Evolutionary conservation across 1,140 invertebrate genomes (phyloP).

Genomic region (Drosophila sturtevanti): DNA sequence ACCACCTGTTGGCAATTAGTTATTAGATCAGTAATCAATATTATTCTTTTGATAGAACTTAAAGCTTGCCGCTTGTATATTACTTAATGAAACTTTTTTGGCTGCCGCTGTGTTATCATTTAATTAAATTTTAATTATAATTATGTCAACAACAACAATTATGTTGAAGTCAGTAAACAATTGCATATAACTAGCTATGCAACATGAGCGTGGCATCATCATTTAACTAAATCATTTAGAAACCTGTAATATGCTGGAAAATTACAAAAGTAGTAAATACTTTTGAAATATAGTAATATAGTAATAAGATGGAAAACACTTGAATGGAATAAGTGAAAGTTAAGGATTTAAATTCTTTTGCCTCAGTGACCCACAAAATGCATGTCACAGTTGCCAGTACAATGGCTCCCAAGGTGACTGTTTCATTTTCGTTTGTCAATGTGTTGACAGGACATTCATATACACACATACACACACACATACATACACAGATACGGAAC

Average conservation of each 20-base stretch:
- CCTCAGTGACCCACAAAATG: constrained; percentile 67
- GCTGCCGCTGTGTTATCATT: constrained; percentile 72
- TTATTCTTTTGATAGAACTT: neutral
- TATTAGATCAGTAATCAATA: constrained; percentile 23
- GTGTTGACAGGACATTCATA: constrained; percentile 65
- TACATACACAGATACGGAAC: constrained; percentile 4
- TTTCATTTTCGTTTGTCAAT: constrained; percentile 73
- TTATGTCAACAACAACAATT: constrained; percentile 62
- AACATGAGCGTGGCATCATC: constrained; percentile 52
- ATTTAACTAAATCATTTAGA: constrained; percentile 62
- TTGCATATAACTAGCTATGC: constrained; percentile 16
- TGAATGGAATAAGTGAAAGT: neutral
- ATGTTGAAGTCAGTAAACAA: constrained; percentile 23
- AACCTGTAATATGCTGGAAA: neutral
- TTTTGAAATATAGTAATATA: neutral
- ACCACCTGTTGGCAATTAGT: neutral
- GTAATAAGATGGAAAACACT: neutral
- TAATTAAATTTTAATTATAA: constrained; percentile 81
- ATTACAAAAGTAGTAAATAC: neutral
- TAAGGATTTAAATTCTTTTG: constrained; percentile 40
- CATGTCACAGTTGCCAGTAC: constrained; percentile 66
- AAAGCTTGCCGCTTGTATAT: no score
- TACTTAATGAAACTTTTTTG: constrained; percentile 48
- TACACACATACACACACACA: constrained; percentile 25
- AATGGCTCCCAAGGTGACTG: constrained; percentile 77